A percentile compares a stretch with the other conserved stretches of the same genome.
These are phyloP conservation scores for Schizothorax lantsangensis DNA, from an alignment of 2,797 vertebrate genomes.

Conservation along the genomic window DNA sequence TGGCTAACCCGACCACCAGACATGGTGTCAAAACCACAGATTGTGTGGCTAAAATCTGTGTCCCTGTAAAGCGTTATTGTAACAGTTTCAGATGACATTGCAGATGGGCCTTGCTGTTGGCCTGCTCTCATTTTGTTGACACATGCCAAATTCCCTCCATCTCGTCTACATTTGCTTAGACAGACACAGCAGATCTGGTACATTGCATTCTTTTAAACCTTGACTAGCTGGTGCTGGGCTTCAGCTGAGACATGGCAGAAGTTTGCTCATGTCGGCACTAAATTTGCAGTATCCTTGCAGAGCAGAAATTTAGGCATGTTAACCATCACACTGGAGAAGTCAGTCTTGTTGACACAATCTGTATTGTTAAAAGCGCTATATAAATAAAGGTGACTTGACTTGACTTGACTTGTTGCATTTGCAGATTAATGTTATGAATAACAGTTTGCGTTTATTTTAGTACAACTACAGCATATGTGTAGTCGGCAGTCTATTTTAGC, in stretches of 20 bases:
- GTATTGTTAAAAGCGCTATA: too few species aligned
- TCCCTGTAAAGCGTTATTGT: slow-evolving; percentile 50
- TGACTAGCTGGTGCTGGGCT: slow-evolving; percentile 18
- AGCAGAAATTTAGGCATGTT: neutral
- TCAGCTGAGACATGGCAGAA: slow-evolving; percentile 30
- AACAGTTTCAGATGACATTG: slow-evolving; percentile 59
- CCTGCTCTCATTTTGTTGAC: slow-evolving; percentile 56
- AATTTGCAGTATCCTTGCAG: slow-evolving; percentile 27
- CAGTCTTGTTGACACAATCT: neutral
- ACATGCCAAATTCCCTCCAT: slow-evolving; percentile 58
- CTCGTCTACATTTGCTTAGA: slow-evolving; percentile 38
- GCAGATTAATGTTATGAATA: neutral
- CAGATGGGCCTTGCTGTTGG: slow-evolving; percentile 53
- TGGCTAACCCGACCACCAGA: slow-evolving; percentile 34
- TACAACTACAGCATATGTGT: neutral
- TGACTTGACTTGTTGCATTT: too few species aligned
- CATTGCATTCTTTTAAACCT: slow-evolving; percentile 34
- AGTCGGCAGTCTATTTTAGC: neutral
- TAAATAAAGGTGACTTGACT: too few species aligned
- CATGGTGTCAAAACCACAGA: slow-evolving; percentile 47
- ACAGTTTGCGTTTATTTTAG: neutral
- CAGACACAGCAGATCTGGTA: slow-evolving; percentile 42
- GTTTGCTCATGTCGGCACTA: slow-evolving; percentile 20
- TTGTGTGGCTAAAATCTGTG: slow-evolving; percentile 46
- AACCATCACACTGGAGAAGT: slow-evolving; percentile 11